phyloP scores from a whole-genome alignment of 92 coral and sea anemone genomes.

The Blastomussa wellsi region DNA sequence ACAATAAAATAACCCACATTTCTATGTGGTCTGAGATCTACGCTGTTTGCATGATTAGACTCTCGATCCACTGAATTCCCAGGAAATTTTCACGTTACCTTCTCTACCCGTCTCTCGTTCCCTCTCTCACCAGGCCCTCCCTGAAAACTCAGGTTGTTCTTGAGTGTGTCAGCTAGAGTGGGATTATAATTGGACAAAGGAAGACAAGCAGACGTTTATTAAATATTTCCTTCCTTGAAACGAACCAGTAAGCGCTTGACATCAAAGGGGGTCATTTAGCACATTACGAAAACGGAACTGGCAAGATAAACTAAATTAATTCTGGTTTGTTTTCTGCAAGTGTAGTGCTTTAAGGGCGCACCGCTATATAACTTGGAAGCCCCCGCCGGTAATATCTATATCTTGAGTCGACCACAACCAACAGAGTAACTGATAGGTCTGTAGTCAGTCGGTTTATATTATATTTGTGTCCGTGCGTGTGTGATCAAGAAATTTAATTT shows the following conservation, averaged over 20 bases:
- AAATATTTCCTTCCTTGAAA: constrained; percentile 17
- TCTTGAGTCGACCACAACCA: neutral
- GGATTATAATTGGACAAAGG: neutral
- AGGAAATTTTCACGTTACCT: neutral
- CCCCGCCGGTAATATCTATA: neutral
- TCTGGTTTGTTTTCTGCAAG: neutral
- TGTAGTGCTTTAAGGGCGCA: neutral
- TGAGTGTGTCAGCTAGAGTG: neutral
- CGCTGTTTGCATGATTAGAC: neutral
- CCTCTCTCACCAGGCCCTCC: neutral
- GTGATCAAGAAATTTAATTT: neutral
- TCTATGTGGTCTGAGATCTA: neutral
- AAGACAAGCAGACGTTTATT: neutral
- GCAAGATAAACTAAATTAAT: neutral
- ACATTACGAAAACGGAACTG: constrained; percentile 24
- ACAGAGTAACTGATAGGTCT: neutral
- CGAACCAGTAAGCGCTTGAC: constrained; percentile 4
- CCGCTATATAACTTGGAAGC: neutral
- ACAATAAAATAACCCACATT: constrained; percentile 9
- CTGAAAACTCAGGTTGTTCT: neutral
- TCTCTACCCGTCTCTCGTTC: neutral
- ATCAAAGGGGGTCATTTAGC: constrained; percentile 26
- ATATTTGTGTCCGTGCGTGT: neutral
- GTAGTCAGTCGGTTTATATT: no score
- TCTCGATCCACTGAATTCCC: neutral